A percentile compares a stretch with the other conserved stretches of the same genome.
Evolutionary conservation across 2,797 vertebrate species (phyloP).

Genomic region (Alca torda): DNA sequence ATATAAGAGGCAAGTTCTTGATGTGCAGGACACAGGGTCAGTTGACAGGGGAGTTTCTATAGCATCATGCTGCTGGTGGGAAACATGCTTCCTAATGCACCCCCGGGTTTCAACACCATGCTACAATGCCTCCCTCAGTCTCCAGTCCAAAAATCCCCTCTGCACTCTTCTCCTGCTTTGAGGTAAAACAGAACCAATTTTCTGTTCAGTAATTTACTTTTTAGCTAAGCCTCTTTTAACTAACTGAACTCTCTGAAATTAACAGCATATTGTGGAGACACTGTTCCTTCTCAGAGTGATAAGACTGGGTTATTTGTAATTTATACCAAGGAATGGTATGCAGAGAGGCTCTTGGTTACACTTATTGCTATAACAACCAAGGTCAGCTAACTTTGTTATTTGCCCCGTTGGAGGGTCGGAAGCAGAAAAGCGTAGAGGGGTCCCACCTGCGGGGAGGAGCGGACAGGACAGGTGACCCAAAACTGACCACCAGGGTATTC

Average conservation of each 20-base stretch:
- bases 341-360: background rate
- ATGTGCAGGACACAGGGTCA: background rate
- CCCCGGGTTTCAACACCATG: background rate
- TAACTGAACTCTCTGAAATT: background rate
- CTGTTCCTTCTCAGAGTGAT: background rate
- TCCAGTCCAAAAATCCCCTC: accelerated
- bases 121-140: background rate
- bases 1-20: accelerated
- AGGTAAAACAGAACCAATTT: background rate
- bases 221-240: background rate
- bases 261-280: background rate
- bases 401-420: background rate
- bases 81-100: accelerated
- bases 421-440: background rate
- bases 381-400: background rate
- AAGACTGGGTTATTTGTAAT: background rate
- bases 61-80: background rate
- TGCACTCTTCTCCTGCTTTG: background rate
- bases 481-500: background rate
- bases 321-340: background rate
- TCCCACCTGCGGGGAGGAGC: background rate
- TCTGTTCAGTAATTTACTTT: background rate
- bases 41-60: background rate
- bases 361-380: background rate
- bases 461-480: background rate